Evolutionary conservation across 2,113 vertebrate species (phyloP).

Genomic region (Genyomyrus donnyi): DNA sequence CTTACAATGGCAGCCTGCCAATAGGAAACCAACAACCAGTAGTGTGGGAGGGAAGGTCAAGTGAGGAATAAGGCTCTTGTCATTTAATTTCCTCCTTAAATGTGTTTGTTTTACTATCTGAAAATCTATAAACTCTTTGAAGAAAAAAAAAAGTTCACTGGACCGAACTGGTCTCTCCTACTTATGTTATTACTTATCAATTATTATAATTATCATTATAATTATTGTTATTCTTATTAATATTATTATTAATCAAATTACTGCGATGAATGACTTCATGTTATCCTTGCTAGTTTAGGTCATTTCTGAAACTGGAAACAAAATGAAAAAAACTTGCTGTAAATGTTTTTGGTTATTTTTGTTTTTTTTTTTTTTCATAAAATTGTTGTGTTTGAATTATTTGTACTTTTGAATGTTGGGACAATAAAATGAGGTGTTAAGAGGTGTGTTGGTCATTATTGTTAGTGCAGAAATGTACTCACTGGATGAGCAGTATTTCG

Average conservation of each 20-base stretch:
- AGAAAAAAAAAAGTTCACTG: constrained; percentile 82
- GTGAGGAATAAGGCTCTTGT: constrained; percentile 73
- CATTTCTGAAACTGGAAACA: constrained; percentile 90
- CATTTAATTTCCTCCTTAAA: constrained; percentile 80
- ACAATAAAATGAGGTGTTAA: constrained; percentile 99
- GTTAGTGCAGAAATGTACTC: background rate
- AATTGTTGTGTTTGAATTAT: constrained; percentile 99
- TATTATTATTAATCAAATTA: constrained; percentile 75
- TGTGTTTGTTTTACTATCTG: constrained; percentile 92
- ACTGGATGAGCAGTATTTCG: background rate
- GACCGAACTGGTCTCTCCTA: constrained; percentile 91
- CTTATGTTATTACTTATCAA: constrained; percentile 78
- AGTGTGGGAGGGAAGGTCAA: constrained; percentile 93
- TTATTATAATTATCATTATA: constrained; percentile 74
- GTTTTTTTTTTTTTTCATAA: constrained; percentile 73
- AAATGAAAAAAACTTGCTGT: constrained; percentile 76
- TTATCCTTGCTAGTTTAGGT: constrained; percentile 99
- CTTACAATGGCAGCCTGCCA: constrained; percentile 77
- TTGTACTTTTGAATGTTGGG: constrained; percentile 99
- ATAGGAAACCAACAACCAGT: constrained; percentile 76
- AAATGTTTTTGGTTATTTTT: constrained; percentile 63
- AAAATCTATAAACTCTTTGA: constrained; percentile 84
- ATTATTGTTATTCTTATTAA: constrained; percentile 72
- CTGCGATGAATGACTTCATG: constrained; percentile 98
- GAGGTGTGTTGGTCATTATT: constrained; percentile 54